Evolutionary conservation across 2,113 vertebrate genomes (phyloP).

Genomic region (Thamnophis sirtalis): DNA sequence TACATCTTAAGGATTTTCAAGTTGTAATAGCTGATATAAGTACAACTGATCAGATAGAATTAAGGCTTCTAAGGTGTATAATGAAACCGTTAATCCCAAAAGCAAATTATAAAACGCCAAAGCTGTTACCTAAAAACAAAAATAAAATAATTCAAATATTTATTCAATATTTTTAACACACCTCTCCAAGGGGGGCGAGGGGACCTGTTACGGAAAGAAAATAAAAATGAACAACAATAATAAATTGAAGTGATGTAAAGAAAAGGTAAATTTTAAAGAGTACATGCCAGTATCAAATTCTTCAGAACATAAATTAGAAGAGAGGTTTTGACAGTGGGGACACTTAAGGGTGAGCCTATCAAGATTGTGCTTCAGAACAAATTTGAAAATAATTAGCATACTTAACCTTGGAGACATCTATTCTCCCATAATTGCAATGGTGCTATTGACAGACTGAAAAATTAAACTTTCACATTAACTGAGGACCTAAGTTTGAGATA

Average conservation of each 20-base stretch:
- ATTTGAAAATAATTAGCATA: neutral
- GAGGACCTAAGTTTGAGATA: neutral
- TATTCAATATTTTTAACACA: neutral
- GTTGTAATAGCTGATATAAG: neutral
- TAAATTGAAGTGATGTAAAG: neutral
- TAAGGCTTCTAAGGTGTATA: neutral
- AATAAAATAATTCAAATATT: neutral
- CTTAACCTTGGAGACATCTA: neutral
- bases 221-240: neutral
- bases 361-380: neutral
- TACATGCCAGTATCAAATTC: neutral
- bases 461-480: neutral
- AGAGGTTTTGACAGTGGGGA: neutral
- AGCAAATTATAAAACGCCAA: neutral
- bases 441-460: neutral
- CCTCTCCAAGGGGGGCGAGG: neutral
- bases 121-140: neutral
- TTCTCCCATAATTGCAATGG: neutral
- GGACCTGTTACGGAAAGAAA: neutral
- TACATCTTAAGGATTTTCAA: neutral
- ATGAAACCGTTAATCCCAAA: neutral
- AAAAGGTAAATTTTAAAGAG: neutral
- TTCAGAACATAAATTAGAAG: neutral
- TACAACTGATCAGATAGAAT: neutral
- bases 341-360: neutral